phyloP scores from a whole-genome alignment of 2,888 invertebrate species.

The Andrena bicolor region DNA sequence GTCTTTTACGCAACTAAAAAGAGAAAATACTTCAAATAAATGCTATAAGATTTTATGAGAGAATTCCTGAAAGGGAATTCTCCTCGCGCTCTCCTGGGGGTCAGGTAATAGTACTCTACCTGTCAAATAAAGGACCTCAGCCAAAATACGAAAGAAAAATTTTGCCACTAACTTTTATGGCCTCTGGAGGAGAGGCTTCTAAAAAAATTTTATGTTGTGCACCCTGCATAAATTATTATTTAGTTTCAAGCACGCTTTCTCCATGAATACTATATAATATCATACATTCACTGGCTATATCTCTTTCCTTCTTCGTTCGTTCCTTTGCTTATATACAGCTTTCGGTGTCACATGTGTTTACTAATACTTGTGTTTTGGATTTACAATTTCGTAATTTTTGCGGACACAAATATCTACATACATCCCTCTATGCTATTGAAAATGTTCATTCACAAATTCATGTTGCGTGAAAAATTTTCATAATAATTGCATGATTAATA shows the following conservation, averaged over 20 bases:
- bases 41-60: constrained; percentile 2
- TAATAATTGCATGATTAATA: too few species aligned
- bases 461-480: too few species aligned
- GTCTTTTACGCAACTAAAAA: neutral
- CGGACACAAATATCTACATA: too few species aligned
- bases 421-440: too few species aligned
- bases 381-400: too few species aligned
- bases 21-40: neutral
- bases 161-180: constrained; percentile 10
- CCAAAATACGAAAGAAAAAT: constrained; percentile 16
- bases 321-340: neutral
- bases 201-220: neutral
- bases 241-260: neutral
- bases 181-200: neutral
- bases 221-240: neutral
- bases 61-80: constrained; percentile 2
- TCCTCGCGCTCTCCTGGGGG: constrained; percentile 4
- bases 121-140: constrained; percentile 3
- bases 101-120: constrained; percentile 1
- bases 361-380: too few species aligned
- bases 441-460: too few species aligned
- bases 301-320: neutral
- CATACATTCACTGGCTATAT: neutral
- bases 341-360: too few species aligned
- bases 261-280: neutral